Percentiles rank a stretch among this genome's conserved stretches.
phyloP scores from a whole-genome alignment of 1,140 invertebrate species.

The Matsumurasca onukii region DNA sequence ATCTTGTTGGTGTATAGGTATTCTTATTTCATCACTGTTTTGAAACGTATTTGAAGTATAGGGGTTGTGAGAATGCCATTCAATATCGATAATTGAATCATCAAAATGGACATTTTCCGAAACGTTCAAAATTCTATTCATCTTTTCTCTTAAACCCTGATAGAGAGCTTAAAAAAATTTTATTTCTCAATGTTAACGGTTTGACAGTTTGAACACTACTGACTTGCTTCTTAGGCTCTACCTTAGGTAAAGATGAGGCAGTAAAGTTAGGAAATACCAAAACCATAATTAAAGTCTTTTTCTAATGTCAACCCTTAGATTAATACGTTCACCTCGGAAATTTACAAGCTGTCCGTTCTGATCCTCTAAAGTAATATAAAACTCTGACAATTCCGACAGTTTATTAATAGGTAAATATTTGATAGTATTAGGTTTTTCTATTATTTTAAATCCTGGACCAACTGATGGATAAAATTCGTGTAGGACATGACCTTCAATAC shows the following conservation, averaged over 20 bases:
- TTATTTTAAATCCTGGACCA: constrained; percentile 43
- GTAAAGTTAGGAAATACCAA: not conserved
- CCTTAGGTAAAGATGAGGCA: not conserved
- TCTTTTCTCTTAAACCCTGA: constrained; percentile 34
- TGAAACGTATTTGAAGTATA: constrained; percentile 44
- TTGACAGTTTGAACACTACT: constrained; percentile 8
- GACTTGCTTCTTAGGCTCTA: not conserved
- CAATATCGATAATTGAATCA: constrained; percentile 44
- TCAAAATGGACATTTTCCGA: constrained; percentile 36
- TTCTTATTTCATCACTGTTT: constrained; percentile 40
- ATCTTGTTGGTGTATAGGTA: constrained; percentile 47
- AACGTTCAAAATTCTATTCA: constrained; percentile 40
- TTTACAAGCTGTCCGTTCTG: constrained; percentile 34
- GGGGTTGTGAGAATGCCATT: constrained; percentile 46
- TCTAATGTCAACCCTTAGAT: constrained; percentile 29
- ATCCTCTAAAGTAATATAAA: constrained; percentile 38
- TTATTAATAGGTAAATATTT: constrained; percentile 38
- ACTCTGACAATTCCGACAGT: constrained; percentile 20
- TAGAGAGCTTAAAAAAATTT: constrained; percentile 35
- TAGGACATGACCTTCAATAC: constrained; percentile 41
- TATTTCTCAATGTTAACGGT: constrained; percentile 37
- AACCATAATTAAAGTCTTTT: constrained; percentile 31
- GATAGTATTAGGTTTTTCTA: constrained; percentile 36
- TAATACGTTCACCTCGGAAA: constrained; percentile 39
- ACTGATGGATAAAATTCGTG: constrained; percentile 44